phyloP scores from a whole-genome alignment of 2,797 vertebrate species.

The Notoglanidium macrostoma region DNA sequence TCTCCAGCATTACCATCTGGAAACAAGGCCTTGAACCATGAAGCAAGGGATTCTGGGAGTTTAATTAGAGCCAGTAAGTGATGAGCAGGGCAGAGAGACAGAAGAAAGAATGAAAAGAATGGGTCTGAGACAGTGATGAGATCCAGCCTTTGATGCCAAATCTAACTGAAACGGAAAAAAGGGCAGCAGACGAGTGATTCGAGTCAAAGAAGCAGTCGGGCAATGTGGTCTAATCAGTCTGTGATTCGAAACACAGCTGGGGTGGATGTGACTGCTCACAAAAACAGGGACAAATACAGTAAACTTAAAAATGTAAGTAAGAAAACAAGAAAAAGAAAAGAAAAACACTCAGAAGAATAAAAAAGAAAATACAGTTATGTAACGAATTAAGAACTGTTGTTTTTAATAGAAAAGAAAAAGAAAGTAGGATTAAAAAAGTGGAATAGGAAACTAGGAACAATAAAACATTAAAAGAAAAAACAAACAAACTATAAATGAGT shows the following conservation, averaged over 20 bases:
- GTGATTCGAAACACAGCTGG: neutral
- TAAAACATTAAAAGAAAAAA: neutral
- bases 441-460: neutral
- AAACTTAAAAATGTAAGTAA: too few species aligned
- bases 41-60: conserved; percentile 50
- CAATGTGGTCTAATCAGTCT: neutral
- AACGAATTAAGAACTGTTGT: neutral
- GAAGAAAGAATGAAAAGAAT: neutral
- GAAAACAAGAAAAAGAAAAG: neutral
- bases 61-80: conserved; percentile 51
- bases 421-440: neutral
- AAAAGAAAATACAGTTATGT: neutral
- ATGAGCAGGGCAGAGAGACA: neutral
- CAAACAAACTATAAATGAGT: neutral
- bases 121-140: neutral
- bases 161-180: neutral
- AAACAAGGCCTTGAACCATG: conserved; percentile 61
- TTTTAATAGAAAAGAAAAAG: neutral
- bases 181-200: neutral
- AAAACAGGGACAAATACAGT: neutral
- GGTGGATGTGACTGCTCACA: neutral
- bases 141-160: neutral
- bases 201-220: neutral
- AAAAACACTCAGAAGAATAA: neutral
- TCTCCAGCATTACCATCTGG: conserved; percentile 50